A percentile compares a stretch with the other conserved stretches of the same genome.
Conservation (phyloP, 92 coral and sea anemone genomes). For the Hydrozoanthus gracilis region DNA sequence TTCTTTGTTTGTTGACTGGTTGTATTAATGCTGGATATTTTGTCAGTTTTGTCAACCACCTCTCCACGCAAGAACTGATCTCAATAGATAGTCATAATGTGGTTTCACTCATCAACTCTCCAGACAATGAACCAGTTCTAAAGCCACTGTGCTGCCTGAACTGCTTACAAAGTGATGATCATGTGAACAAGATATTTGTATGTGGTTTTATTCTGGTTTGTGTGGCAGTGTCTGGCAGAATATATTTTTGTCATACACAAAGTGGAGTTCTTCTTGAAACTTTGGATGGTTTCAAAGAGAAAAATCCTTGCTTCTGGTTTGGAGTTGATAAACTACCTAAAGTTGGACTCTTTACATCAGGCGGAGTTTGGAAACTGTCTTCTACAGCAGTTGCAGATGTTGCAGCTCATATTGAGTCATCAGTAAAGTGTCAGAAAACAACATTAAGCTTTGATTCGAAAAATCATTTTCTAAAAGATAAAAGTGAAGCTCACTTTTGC, state of each 20-base stretch:
- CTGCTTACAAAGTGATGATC: constrained; percentile 5
- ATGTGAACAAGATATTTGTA: constrained; percentile 59
- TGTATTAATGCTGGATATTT: constrained; percentile 33
- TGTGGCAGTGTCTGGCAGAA: constrained; percentile 63
- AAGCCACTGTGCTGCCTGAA: constrained; percentile 58
- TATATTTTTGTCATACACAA: constrained; percentile 66
- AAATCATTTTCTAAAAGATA: not conserved
- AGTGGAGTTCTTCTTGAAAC: constrained; percentile 78
- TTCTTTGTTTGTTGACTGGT: constrained; percentile 70
- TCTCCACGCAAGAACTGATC: constrained; percentile 78
- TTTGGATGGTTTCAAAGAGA: constrained; percentile 63
- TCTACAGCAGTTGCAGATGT: constrained; percentile 70
- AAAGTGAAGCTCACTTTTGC: not conserved
- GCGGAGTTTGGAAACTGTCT: constrained; percentile 82
- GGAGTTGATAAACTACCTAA: constrained; percentile 55
- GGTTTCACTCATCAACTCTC: constrained; percentile 62
- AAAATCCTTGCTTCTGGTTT: constrained; percentile 58
- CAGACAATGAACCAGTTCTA: constrained; percentile 62
- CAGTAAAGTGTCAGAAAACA: not conserved
- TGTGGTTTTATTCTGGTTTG: constrained; percentile 75
- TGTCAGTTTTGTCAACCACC: constrained; percentile 69
- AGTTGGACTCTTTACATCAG: constrained; percentile 76
- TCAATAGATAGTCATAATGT: constrained; percentile 54
- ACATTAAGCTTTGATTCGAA: not conserved
- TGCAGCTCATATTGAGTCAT: constrained; percentile 62